Percentiles rank a stretch among this genome's conserved stretches.
Evolutionary conservation across 92 coral and sea anemone genomes (phyloP).

Genomic region (Galaxea fascicularis): DNA sequence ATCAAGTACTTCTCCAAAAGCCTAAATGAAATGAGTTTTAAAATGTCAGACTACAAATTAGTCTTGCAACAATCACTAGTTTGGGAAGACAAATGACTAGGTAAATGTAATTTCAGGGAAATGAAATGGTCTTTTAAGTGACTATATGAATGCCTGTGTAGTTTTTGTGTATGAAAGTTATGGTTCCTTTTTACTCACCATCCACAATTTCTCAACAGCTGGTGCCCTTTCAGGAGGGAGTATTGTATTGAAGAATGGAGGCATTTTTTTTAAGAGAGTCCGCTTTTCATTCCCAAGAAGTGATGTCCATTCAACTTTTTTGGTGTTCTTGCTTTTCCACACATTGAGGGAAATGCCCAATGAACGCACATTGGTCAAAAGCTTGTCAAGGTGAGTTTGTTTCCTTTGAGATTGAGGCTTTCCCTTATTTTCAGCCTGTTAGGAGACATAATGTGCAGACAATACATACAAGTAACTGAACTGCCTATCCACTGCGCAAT

Average conservation of each 20-base stretch:
- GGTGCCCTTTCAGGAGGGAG: neutral
- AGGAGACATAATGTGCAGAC: neutral
- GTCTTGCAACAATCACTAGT: neutral
- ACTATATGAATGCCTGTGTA: too few species aligned
- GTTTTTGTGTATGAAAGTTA: neutral
- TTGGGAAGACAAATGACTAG: too few species aligned
- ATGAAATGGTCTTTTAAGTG: too few species aligned
- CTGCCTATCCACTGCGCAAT: too few species aligned
- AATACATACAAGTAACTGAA: neutral
- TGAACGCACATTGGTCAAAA: neutral
- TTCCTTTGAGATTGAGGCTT: neutral
- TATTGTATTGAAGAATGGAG: neutral
- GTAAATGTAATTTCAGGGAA: too few species aligned
- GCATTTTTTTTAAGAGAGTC: neutral
- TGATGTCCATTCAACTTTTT: too few species aligned
- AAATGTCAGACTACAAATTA: neutral
- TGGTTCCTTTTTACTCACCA: neutral
- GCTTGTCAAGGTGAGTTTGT: neutral
- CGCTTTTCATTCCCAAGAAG: neutral
- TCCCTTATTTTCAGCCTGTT: neutral
- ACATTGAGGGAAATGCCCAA: neutral
- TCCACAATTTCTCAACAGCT: conserved; percentile 4
- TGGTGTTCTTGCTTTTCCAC: neutral
- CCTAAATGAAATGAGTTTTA: neutral
- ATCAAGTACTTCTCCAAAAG: neutral